Evolutionary conservation across 53 echinoderm and acorn worm genomes (phyloP), one percentile per base, ranked within the genome.

Genomic region (Patiria pectinifera): DNA sequence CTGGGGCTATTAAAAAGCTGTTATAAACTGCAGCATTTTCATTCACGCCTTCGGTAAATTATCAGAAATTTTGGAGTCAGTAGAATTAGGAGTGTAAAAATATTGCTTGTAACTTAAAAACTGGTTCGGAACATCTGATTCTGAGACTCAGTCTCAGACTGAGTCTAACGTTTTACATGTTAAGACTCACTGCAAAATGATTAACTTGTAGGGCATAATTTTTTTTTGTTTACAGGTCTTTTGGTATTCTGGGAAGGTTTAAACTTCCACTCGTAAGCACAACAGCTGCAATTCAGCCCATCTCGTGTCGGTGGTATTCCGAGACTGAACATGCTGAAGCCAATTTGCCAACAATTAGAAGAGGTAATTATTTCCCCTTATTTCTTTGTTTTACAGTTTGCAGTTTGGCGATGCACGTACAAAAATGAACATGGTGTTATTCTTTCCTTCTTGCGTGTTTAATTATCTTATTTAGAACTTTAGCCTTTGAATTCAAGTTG

Each of bases 171-270:
- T 11, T 60, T 12, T 1, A 60, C 60, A 11, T 8, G 12, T 2
- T 60, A 12, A 60, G 35, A 60, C 60, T 60, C 12, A 2, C 12
- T 14, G 14, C 19, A 66, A 66, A 60, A 16, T 74, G 3, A 18
- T 24, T 1, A 23, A 18, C 21, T 70, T 21, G 16, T 13, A 8
- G 10, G n/a, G 74, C 74, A 3, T 74, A 23, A 74, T 23, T 74
- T 23, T 74, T 74, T 23, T 74, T 74, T n/a, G 4, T 22, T 74
- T 74, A 10, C 15, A 74, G 74, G 74, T n/a, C 74, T n/a, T 74
- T 74, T 24, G 24, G 70, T 70, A 18, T 74, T 74, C 74, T 74
- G 13, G 74, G 74, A 23, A 74, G 74, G 74, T 74, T 74, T 74
- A 10, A n/a, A 23, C 22, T 74, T 24, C 74, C 74, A 74, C n/a